These are phyloP conservation scores for Drosophila ohnishii DNA, from an alignment of 1,140 invertebrate species.

Conservation along the genomic window DNA sequence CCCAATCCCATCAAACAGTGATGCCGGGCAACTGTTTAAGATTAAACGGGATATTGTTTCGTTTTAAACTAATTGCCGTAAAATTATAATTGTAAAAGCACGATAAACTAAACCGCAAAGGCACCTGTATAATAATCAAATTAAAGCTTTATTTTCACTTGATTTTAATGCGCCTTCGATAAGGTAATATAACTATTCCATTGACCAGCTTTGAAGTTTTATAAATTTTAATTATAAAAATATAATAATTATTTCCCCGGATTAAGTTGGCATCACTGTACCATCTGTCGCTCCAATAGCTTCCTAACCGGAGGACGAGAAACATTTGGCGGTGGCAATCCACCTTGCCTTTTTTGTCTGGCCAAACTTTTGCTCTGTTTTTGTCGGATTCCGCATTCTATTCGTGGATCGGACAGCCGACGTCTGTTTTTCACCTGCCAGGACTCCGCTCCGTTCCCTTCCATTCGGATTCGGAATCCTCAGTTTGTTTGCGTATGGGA, in stretches of 20 bases:
- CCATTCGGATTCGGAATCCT: constrained; percentile 9
- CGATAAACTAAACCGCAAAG: background rate
- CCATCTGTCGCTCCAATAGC: background rate
- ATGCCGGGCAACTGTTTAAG: background rate
- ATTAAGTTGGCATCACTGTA: constrained; percentile 5
- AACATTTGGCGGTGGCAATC: constrained; percentile 11
- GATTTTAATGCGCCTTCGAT: background rate
- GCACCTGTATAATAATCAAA: background rate
- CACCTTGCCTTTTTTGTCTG: constrained; percentile 45
- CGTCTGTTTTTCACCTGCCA: constrained; percentile 72
- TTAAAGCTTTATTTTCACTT: background rate
- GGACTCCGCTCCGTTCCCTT: background rate
- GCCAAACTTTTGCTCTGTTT: constrained; percentile 44
- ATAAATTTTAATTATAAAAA: too few relatives aligned
- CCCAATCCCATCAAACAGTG: constrained; percentile 1
- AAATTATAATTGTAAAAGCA: background rate
- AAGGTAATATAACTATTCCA: background rate
- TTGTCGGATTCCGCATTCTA: constrained; percentile 49
- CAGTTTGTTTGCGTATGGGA: constrained; percentile 70
- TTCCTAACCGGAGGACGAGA: constrained; percentile 7
- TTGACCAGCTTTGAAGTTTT: background rate
- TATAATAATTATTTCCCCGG: background rate
- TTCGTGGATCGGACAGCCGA: constrained; percentile 51
- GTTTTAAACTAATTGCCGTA: too few relatives aligned
- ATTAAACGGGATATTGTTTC: background rate